Conservation (phyloP, 1,140 invertebrate genomes). For the Mylabris phalerata region DNA sequence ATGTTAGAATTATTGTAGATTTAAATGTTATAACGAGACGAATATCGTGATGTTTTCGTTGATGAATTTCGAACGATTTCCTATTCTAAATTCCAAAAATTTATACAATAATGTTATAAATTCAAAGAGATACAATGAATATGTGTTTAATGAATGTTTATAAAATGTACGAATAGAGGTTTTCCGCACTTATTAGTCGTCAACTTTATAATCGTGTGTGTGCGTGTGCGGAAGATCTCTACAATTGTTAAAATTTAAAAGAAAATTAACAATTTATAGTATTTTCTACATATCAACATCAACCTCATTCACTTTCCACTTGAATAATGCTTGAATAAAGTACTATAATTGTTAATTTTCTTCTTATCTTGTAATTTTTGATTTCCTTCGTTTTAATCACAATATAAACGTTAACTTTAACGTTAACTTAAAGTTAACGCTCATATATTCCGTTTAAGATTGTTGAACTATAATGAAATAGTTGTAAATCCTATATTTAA, state of each 20-base stretch:
- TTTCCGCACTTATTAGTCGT: no score
- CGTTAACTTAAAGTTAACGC: no score
- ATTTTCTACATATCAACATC: conserved; percentile 15
- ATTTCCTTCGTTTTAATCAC: no score
- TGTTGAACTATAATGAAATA: conserved; percentile 18
- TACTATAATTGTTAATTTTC: conserved; percentile 2
- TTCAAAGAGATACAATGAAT: conserved; percentile 13
- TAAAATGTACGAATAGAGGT: no score
- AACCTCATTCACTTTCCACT: not conserved
- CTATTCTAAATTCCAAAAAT: conserved; percentile 13
- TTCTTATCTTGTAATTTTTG: not conserved
- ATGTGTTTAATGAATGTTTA: conserved; percentile 5
- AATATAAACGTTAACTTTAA: no score
- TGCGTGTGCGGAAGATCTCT: no score
- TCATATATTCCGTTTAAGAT: not conserved
- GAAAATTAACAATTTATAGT: conserved; percentile 3
- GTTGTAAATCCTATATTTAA: conserved; percentile 26
- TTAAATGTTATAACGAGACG: conserved; percentile 26
- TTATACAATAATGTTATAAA: conserved; percentile 13
- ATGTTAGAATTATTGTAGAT: conserved; percentile 12
- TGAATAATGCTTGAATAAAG: not conserved
- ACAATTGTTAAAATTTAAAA: not conserved
- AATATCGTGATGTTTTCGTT: conserved; percentile 6
- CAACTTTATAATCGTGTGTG: no score
- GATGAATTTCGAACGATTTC: not conserved